phyloP scores from a whole-genome alignment of 2,888 invertebrate genomes.

The Antheraea yamamai region DNA sequence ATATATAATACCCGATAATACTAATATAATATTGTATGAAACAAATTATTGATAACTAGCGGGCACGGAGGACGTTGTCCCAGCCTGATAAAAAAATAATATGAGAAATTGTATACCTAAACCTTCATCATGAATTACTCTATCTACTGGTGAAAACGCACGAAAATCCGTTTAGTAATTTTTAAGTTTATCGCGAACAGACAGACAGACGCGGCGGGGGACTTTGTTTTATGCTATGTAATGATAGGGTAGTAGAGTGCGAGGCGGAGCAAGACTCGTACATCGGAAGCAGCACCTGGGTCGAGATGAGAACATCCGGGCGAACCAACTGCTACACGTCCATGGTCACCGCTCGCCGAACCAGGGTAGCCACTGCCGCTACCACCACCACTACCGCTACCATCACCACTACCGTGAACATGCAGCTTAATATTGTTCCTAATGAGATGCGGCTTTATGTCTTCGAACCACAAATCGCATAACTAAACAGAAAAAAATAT shows the following conservation, averaged over 20 bases:
- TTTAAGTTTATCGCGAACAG: no score
- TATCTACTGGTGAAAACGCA: no score
- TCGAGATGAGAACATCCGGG: conserved; percentile 61
- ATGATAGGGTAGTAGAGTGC: conserved; percentile 17
- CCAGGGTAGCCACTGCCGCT: conserved; percentile 22
- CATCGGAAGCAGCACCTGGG: conserved; percentile 76
- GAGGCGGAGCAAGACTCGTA: conserved; percentile 57
- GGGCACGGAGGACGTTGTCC: no score
- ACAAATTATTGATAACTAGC: neutral
- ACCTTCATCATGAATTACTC: no score
- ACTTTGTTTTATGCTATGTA: no score
- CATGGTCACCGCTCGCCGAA: conserved; percentile 47
- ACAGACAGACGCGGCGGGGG: no score
- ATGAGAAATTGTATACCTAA: no score
- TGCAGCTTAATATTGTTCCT: conserved; percentile 74
- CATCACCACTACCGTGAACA: conserved; percentile 41
- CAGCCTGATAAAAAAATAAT: no score
- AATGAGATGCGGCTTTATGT: conserved; percentile 71
- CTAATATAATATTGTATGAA: neutral
- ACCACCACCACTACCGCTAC: conserved; percentile 29
- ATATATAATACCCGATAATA: no score
- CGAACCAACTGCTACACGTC: conserved; percentile 33
- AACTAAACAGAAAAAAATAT: conserved; percentile 47
- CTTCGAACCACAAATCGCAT: conserved; percentile 77
- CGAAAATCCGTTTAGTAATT: no score